A percentile compares a stretch with the other conserved stretches of the same genome.
Conservation (phyloP, 2,888 invertebrate species). For the Furcula furcula region DNA sequence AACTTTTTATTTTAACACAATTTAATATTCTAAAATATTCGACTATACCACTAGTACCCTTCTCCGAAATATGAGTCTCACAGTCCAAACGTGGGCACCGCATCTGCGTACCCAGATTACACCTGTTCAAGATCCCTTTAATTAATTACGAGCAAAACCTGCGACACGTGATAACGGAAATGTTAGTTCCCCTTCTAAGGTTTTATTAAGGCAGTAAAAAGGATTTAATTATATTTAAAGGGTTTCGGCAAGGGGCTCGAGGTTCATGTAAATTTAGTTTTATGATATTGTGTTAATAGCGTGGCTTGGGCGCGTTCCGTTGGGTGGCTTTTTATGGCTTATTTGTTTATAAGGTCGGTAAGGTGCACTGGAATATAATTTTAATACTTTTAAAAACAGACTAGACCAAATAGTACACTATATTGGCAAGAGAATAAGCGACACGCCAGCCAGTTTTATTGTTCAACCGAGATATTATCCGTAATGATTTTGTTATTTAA, state of each 20-base stretch:
- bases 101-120: conserved; percentile 31
- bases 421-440: too few relatives aligned
- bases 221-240: conserved; percentile 40
- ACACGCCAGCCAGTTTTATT: too few relatives aligned
- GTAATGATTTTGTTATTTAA: too few relatives aligned
- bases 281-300: conserved; percentile 34
- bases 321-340: conserved; percentile 24
- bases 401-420: too few relatives aligned
- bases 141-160: conserved; percentile 42
- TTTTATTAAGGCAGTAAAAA: conserved; percentile 37
- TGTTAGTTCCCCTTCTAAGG: conserved; percentile 36
- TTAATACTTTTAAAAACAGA: background rate
- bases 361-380: background rate
- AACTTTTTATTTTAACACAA: too few relatives aligned
- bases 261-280: conserved; percentile 32
- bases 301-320: conserved; percentile 18
- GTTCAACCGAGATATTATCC: too few relatives aligned
- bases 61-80: background rate
- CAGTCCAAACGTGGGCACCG: conserved; percentile 8
- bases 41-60: background rate
- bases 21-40: too few relatives aligned
- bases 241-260: conserved; percentile 22
- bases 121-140: conserved; percentile 31
- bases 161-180: conserved; percentile 42
- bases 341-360: conserved; percentile 1